phyloP scores from a whole-genome alignment of 2,888 invertebrate genomes.

The Stictocephala bisonia region DNA sequence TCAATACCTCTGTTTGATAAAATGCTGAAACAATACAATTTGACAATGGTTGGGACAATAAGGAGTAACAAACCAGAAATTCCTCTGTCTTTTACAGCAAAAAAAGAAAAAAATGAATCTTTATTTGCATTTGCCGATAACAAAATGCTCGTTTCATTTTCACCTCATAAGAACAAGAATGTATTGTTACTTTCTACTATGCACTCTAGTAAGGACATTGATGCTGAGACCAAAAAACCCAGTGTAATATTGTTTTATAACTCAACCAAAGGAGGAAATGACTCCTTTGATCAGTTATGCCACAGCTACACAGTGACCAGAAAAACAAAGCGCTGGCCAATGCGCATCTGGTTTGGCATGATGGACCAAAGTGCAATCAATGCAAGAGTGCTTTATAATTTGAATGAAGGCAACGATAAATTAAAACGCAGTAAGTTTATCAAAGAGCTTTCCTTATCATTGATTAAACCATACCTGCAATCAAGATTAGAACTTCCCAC shows the following conservation, averaged over 20 bases:
- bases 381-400: conserved; percentile 37
- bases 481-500: no score
- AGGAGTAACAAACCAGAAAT: conserved; percentile 59
- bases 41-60: conserved; percentile 53
- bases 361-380: conserved; percentile 46
- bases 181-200: conserved; percentile 59
- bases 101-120: conserved; percentile 53
- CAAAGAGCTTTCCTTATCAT: conserved; percentile 20
- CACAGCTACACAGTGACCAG: conserved; percentile 54
- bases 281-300: conserved; percentile 58
- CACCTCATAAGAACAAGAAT: conserved; percentile 56
- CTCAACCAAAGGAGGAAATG: conserved; percentile 58
- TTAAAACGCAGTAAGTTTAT: conserved; percentile 39
- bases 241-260: conserved; percentile 58
- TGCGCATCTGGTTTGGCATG: conserved; percentile 53
- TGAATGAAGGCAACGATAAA: conserved; percentile 30
- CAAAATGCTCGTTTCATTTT: conserved; percentile 58
- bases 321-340: conserved; percentile 58
- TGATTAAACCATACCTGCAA: conserved; percentile 29
- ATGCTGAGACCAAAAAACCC: conserved; percentile 57
- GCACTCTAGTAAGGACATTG: conserved; percentile 54
- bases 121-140: conserved; percentile 58
- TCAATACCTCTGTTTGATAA: conserved; percentile 53
- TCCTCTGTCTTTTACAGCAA: conserved; percentile 59
- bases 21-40: conserved; percentile 52